Evolutionary conservation across 2,888 invertebrate species (phyloP).

Genomic region (Limnephilus auricula): DNA sequence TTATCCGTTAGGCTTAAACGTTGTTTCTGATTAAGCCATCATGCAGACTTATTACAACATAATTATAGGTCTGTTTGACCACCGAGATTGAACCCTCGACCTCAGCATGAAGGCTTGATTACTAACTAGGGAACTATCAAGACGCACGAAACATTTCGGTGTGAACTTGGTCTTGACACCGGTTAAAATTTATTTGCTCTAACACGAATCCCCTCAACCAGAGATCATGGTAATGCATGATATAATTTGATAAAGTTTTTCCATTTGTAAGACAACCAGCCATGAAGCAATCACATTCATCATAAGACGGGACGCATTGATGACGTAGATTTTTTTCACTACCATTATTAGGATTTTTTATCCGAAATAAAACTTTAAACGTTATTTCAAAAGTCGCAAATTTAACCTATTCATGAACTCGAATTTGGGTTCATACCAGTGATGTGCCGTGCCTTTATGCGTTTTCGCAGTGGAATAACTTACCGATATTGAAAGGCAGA

Average conservation of each 20-base stretch:
- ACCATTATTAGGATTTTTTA: too few species aligned
- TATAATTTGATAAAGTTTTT: not conserved
- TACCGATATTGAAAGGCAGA: too few species aligned
- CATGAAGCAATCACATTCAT: not conserved
- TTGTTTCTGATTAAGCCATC: not conserved
- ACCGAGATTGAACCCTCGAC: not conserved
- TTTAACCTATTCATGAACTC: too few species aligned
- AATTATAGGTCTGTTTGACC: not conserved
- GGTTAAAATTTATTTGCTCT: not conserved
- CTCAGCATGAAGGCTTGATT: not conserved
- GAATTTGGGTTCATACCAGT: too few species aligned
- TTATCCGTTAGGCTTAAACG: not conserved
- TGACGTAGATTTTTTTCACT: not conserved
- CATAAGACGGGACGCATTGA: not conserved
- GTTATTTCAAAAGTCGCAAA: too few species aligned
- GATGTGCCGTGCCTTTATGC: too few species aligned
- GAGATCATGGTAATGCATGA: not conserved
- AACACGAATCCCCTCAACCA: slow-evolving; percentile 6
- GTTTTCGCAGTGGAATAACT: too few species aligned
- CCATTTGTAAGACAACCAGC: not conserved
- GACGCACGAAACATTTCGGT: not conserved
- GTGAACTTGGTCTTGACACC: not conserved
- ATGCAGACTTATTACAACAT: not conserved
- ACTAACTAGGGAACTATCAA: not conserved
- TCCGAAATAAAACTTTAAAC: too few species aligned